Conservation (phyloP, 2,113 vertebrate genomes). For the Microcebus lehilahytsara region DNA sequence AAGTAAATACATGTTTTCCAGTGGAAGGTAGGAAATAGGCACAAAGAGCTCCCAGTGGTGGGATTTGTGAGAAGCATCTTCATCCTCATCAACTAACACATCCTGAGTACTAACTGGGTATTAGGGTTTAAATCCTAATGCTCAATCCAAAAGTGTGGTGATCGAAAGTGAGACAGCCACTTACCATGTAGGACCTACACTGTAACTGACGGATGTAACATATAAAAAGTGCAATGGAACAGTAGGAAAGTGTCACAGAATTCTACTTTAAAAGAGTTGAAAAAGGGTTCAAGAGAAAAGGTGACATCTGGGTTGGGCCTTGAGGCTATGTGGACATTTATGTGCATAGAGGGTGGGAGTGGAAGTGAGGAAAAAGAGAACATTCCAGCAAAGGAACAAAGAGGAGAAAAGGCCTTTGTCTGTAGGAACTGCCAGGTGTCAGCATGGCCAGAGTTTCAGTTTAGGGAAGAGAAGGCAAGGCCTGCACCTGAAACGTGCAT, state of each 20-base stretch:
- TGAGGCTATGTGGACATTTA: neutral
- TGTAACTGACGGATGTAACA: neutral
- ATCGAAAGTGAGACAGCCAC: neutral
- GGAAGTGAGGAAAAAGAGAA: neutral
- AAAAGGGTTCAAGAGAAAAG: neutral
- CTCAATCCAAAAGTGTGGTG: neutral
- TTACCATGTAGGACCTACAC: neutral
- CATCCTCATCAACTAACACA: neutral
- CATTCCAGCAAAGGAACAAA: neutral
- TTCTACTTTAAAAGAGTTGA: neutral
- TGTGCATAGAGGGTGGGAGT: no score
- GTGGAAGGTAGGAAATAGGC: neutral
- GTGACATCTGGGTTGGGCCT: neutral
- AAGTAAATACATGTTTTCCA: neutral
- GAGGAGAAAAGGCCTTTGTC: neutral
- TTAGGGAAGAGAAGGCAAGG: neutral
- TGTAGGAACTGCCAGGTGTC: neutral
- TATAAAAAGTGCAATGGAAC: neutral
- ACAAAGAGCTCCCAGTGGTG: neutral
- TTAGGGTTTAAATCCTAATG: neutral
- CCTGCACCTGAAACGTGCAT: neutral
- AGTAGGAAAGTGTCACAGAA: neutral
- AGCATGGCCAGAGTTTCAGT: neutral
- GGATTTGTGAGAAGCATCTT: neutral
- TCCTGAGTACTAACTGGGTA: neutral